These are phyloP conservation scores for Pogona vitticeps DNA, from an alignment of 2,113 vertebrate species.

Conservation along the genomic window DNA sequence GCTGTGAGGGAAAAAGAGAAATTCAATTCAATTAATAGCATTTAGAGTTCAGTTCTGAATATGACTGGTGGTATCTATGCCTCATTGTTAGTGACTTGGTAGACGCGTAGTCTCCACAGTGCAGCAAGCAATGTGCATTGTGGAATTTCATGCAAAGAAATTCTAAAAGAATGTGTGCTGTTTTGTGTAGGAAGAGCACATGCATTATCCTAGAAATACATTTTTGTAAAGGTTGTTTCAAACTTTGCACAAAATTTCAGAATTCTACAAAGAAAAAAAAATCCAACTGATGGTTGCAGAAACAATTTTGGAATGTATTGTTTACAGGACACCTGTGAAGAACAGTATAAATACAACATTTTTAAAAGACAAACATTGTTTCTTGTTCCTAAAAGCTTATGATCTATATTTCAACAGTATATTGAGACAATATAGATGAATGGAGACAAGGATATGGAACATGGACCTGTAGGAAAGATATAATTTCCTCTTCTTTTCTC, in stretches of 20 bases:
- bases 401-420: no score
- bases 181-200: constrained; percentile 21
- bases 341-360: neutral
- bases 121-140: constrained; percentile 39
- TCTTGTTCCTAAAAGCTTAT: neutral
- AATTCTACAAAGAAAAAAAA: neutral
- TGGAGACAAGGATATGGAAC: no score
- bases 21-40: constrained; percentile 58
- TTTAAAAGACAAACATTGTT: neutral
- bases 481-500: no score
- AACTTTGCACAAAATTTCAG: no score
- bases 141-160: constrained; percentile 23
- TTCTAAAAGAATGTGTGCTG: constrained; percentile 3
- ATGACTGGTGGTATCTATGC: constrained; percentile 35
- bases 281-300: no score
- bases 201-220: no score
- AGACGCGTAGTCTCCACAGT: constrained; percentile 37
- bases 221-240: no score
- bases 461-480: no score
- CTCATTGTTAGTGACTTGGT: constrained; percentile 60
- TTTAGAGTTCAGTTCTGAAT: constrained; percentile 34
- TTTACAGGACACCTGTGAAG: no score
- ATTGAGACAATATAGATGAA: no score
- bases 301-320: no score
- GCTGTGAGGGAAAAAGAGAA: neutral